Evolutionary conservation across 2,888 invertebrate genomes (phyloP).

Genomic region (Bellardia bayeri): DNA sequence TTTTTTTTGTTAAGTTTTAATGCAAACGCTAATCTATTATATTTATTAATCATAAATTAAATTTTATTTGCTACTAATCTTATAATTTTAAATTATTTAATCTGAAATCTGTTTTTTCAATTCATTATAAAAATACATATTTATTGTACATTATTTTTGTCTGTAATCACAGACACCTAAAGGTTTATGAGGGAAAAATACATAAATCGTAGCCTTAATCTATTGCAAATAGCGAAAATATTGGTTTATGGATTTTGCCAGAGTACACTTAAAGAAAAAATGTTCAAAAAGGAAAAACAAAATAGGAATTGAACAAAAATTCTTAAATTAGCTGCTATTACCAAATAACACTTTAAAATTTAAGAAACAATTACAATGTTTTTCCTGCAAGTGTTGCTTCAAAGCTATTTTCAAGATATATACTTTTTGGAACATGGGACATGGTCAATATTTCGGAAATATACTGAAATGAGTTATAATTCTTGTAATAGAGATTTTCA

Average conservation of each 20-base stretch:
- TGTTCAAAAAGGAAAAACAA: not conserved
- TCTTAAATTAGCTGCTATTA: not conserved
- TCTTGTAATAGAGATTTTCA: too few species aligned
- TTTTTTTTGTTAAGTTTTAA: not conserved
- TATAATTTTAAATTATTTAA: slow-evolving; percentile 44
- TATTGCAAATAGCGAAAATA: slow-evolving; percentile 23
- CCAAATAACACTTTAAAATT: too few species aligned
- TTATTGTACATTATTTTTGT: slow-evolving; percentile 6
- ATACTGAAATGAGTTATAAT: too few species aligned
- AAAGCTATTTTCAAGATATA: too few species aligned
- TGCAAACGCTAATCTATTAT: not conserved
- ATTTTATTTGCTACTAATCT: slow-evolving; percentile 4
- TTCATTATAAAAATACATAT: too few species aligned
- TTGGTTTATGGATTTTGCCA: not conserved
- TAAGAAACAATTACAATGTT: too few species aligned
- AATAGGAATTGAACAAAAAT: too few species aligned
- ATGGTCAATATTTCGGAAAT: too few species aligned
- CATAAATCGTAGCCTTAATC: slow-evolving; percentile 54
- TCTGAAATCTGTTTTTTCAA: slow-evolving; percentile 62
- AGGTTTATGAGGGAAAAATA: not conserved
- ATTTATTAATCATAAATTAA: slow-evolving; percentile 19
- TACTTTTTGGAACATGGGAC: too few species aligned
- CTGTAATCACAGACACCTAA: slow-evolving; percentile 26
- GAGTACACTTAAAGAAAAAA: not conserved
- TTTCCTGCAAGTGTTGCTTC: too few species aligned